Evolutionary conservation across 2,888 invertebrate species (phyloP).

Genomic region (Lissonota sp.): DNA sequence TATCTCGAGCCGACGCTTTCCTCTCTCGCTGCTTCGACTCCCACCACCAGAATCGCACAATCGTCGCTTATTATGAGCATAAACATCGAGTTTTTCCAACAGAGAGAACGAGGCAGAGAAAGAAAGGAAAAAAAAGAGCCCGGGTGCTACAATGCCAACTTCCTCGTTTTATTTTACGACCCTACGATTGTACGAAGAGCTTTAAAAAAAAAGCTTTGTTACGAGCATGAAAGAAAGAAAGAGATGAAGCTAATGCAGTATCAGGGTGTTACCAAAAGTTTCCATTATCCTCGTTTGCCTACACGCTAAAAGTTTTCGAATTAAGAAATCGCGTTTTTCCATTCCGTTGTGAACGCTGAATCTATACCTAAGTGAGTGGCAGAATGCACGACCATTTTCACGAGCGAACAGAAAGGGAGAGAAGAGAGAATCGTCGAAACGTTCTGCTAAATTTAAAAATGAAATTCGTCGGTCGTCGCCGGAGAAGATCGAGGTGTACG

Average conservation of each 20-base stretch:
- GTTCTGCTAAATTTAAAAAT: constrained; percentile 71
- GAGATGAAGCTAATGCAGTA: background rate
- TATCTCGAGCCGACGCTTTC: constrained; percentile 73
- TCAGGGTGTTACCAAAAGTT: constrained; percentile 36
- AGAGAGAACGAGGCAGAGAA: constrained; percentile 61
- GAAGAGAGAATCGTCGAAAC: constrained; percentile 51
- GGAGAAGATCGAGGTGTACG: constrained; percentile 67
- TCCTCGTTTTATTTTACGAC: constrained; percentile 61
- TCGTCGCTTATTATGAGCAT: constrained; percentile 71
- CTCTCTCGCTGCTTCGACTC: constrained; percentile 47
- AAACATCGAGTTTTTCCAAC: constrained; percentile 72
- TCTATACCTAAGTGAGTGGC: background rate
- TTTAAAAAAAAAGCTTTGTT: constrained; percentile 27
- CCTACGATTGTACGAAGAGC: constrained; percentile 58
- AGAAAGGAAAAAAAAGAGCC: constrained; percentile 19
- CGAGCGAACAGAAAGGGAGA: background rate
- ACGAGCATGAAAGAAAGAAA: constrained; percentile 1
- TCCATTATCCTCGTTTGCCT: constrained; percentile 20
- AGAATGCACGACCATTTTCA: constrained; percentile 6
- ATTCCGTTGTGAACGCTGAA: constrained; percentile 14
- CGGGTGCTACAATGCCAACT: constrained; percentile 47
- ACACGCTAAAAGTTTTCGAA: constrained; percentile 65
- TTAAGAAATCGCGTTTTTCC: constrained; percentile 66
- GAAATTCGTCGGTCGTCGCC: constrained; percentile 79
- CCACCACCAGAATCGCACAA: constrained; percentile 37